Evolutionary conservation across 2,888 invertebrate species (phyloP), one percentile per base, ranked within the genome.

Genomic region (Drosophila ezoana): DNA sequence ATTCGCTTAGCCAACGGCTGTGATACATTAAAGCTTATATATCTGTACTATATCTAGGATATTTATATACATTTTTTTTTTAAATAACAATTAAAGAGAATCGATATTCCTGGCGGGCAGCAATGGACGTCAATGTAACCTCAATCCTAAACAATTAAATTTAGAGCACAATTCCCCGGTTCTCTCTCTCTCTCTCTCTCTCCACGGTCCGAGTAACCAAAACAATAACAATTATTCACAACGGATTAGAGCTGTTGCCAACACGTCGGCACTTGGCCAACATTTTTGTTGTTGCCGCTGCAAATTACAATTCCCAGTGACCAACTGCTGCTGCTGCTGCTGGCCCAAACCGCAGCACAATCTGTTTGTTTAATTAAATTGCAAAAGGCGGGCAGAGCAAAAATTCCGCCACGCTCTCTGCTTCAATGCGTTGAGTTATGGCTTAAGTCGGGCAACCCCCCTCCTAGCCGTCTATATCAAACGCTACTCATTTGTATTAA

Each of bases 221-320:
- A 87, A 85, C 88, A 70, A 87, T 87, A 79, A 82, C 89, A 85
- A 89, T 85, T 85, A 89, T 85, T 89, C 88, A 82, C 77, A 79
- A 76, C 72, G 89, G 89, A 88, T 85, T 85, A 74, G 66, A 75
- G 72, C 70, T 85, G 85, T 85, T 82, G 78, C 68, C 86, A 79
- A 79, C 79, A 87, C 71, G 79, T 81, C 87, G 81, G 58, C 85
- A 89, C 81, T 77, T 87, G 84, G 76, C 64, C 60, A 66, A 63
- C 66, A 79, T 67, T 82, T 85, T 77, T 68, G 75, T 56, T 67
- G 80, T 53, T 63, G 47, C 16, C 60, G 37, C 69, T 57, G 81
- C 67, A 89, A 83, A 84, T 87, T 87, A 87, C 89, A 80, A 81
- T 72, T 84, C 85, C 89, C 89, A 58, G 51, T 65, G 85, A 67